These are phyloP conservation scores for Nansenia antarctica DNA, from an alignment of 2,113 vertebrate species.

Conservation along the genomic window DNA sequence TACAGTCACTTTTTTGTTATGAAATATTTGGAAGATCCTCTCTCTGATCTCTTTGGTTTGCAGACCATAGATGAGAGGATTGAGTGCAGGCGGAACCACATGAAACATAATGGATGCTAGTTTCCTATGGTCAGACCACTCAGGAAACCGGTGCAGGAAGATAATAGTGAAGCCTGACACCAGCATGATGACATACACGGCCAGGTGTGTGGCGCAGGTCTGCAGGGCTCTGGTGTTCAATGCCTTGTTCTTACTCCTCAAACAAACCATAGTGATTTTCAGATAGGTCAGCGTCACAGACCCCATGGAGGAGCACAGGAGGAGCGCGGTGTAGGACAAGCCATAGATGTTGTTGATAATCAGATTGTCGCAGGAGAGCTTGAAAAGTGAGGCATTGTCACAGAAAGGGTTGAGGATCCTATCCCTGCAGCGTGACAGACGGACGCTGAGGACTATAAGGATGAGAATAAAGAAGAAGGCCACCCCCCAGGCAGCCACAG, in stretches of 20 bases:
- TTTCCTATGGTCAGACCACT: conserved; percentile 22
- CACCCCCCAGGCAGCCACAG: conserved; percentile 31
- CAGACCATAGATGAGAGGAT: conserved; percentile 43
- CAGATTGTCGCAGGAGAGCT: conserved; percentile 41
- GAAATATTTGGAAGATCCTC: background rate
- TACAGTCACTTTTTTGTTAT: background rate
- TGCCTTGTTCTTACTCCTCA: conserved; percentile 35
- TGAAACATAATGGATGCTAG: conserved; percentile 17
- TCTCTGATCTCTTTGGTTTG: conserved; percentile 35
- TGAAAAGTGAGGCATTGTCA: conserved; percentile 47
- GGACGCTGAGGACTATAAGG: conserved; percentile 27
- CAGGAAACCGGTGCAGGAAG: conserved; percentile 31
- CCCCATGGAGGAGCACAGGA: conserved; percentile 30
- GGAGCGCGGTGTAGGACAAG: conserved; percentile 18
- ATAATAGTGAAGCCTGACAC: conserved; percentile 3
- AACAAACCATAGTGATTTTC: conserved; percentile 30
- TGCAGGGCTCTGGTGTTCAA: conserved; percentile 46
- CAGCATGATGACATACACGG: conserved; percentile 36
- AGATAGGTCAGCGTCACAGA: conserved; percentile 29
- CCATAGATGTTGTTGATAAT: conserved; percentile 46
- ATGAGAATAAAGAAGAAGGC: conserved; percentile 27
- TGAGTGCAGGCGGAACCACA: conserved; percentile 32
- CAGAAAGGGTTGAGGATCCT: conserved; percentile 36
- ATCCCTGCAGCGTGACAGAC: conserved; percentile 30
- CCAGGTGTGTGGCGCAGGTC: conserved; percentile 41